phyloP scores from a whole-genome alignment of 1,140 invertebrate genomes.

The Halotydeus destructor region DNA sequence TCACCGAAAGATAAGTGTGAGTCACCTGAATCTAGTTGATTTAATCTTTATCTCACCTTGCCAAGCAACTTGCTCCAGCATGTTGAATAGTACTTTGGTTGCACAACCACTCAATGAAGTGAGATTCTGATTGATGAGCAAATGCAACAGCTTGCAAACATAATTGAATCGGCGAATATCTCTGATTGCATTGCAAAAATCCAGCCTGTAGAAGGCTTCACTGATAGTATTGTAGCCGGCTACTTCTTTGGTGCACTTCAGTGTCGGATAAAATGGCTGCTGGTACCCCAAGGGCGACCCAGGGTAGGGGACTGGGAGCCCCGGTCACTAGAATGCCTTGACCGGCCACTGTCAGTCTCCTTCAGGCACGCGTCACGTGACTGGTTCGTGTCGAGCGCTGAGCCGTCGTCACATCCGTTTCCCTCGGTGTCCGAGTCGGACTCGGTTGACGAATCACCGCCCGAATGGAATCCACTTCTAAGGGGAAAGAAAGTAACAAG shows the following conservation, averaged over 20 bases:
- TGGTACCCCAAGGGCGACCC: neutral
- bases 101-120: conserved; percentile 69
- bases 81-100: conserved; percentile 72
- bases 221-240: conserved; percentile 82
- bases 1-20: conserved; percentile 12
- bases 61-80: conserved; percentile 77
- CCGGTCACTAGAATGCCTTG: conserved; percentile 1
- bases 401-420: conserved; percentile 3
- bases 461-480: conserved; percentile 5
- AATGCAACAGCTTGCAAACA: conserved; percentile 71
- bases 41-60: conserved; percentile 39
- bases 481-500: conserved; percentile 4
- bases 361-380: neutral
- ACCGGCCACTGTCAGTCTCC: neutral
- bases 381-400: neutral
- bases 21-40: neutral
- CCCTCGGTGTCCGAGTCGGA: conserved; percentile 2
- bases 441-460: conserved; percentile 5
- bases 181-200: conserved; percentile 77
- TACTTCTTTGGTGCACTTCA: conserved; percentile 71
- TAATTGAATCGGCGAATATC: conserved; percentile 89
- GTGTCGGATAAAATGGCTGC: conserved; percentile 29
- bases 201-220: conserved; percentile 77
- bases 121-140: conserved; percentile 63
- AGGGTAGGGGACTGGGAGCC: conserved; percentile 1